These are phyloP conservation scores for Rhyacichthys aspro DNA, from an alignment of 2,797 vertebrate species.

Conservation along the genomic window DNA sequence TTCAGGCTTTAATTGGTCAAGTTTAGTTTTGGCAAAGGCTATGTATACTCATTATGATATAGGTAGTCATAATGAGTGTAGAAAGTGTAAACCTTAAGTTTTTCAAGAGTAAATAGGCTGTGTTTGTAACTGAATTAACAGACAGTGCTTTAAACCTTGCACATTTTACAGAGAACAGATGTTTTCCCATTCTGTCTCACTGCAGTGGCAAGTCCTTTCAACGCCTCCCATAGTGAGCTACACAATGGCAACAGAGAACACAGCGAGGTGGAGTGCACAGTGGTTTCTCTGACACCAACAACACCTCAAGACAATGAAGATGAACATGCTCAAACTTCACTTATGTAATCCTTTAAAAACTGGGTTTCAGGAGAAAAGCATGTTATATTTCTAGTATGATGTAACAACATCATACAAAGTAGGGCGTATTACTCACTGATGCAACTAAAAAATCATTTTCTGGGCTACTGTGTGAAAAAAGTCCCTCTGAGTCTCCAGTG, in stretches of 20 bases:
- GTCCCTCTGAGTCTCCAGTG: slow-evolving; percentile 51
- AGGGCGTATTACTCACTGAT: slow-evolving; percentile 68
- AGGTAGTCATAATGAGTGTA: too few relatives aligned
- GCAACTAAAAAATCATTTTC: slow-evolving; percentile 64
- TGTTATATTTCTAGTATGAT: slow-evolving; percentile 66
- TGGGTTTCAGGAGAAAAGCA: slow-evolving; percentile 48
- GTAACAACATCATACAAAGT: slow-evolving; percentile 70
- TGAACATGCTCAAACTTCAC: slow-evolving; percentile 50
- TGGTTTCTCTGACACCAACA: too few relatives aligned
- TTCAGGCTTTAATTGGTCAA: too few relatives aligned
- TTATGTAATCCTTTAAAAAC: slow-evolving; percentile 58
- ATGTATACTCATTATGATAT: too few relatives aligned
- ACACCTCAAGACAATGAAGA: slow-evolving; percentile 22
- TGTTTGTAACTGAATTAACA: too few relatives aligned
- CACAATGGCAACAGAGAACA: neutral
- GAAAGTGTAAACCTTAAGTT: too few relatives aligned
- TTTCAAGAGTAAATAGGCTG: too few relatives aligned
- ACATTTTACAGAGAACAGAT: neutral
- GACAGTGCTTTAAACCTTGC: neutral
- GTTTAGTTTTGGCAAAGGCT: too few relatives aligned
- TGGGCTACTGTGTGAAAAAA: slow-evolving; percentile 49
- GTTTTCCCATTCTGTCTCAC: neutral
- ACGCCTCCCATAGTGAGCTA: neutral
- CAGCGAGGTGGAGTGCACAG: slow-evolving; percentile 1
- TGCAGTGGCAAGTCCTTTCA: neutral